Evolutionary conservation across 2,113 vertebrate species (phyloP), one percentile per base, ranked within the genome.

Genomic region (Thunnus thynnus): DNA sequence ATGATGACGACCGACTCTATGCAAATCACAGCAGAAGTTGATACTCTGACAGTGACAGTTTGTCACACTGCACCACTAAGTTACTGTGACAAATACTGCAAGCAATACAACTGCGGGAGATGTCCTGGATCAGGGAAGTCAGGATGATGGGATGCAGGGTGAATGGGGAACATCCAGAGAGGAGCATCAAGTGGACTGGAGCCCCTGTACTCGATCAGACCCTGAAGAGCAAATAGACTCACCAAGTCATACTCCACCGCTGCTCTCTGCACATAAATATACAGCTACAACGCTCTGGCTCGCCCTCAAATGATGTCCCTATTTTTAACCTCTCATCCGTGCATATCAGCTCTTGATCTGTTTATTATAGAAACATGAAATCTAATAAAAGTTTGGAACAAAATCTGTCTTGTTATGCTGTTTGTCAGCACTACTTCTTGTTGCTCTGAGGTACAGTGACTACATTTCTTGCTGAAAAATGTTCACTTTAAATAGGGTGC

Each of bases 321-420:
- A 83, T 80, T 67, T 76, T 63, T 50, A 89, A 18, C 80, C 80
- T 80, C 32, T 85, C 83, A 80, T 72, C 64, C 50, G 65, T 89
- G 67, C 86, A 88, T 82, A 88, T 85, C 74, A 78, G 76, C 75
- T 90, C 71, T 84, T 73, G 32, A 78, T 85, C 76, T 86, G 76
- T 92, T 91, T 92, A 90, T 80, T 86, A 90, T 72, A 83, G 67
- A 90, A 83, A 85, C 56, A 66, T 61, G 46, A 70, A 91, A 78
- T 72, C 44, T 51, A 94, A 93, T 92, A 93, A 94, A 30, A 90
- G 67, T 90, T 90, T 92, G 69, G 56, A 68, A 6, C 86, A 86
- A 68, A 83, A 83, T 25, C 13, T 60, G 3, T 50, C 5, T 13
- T 72, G 25, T 77, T 18, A 0, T 81, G 30, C 11, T 67, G 41